phyloP scores from a whole-genome alignment of 2,113 vertebrate genomes.

The Nematolebias whitei region DNA sequence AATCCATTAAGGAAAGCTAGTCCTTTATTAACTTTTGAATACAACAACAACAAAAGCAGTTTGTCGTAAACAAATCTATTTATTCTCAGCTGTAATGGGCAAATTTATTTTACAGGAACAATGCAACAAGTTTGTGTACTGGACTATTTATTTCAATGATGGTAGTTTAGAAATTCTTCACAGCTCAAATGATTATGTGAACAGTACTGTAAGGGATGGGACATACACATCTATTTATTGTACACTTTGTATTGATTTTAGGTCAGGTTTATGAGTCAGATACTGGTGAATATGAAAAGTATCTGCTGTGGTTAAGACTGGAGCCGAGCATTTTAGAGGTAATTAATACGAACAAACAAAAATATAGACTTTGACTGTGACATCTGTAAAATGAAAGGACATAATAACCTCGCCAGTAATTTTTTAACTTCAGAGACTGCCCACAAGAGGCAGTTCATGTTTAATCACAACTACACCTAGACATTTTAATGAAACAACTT shows the following conservation, averaged over 20 bases:
- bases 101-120: neutral
- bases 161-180: conserved; percentile 18
- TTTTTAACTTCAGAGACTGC: neutral
- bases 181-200: conserved; percentile 37
- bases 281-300: conserved; percentile 28
- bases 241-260: conserved; percentile 43
- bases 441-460: neutral
- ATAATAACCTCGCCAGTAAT: neutral
- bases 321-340: conserved; percentile 43
- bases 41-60: too few relatives aligned
- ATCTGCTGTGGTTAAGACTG: conserved; percentile 45
- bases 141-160: conserved; percentile 20
- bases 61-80: too few relatives aligned
- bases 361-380: conserved; percentile 6
- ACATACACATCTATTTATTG: conserved; percentile 39
- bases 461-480: neutral
- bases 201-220: conserved; percentile 23
- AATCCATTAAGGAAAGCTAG: too few relatives aligned
- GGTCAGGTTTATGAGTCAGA: conserved; percentile 44
- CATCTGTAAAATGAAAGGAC: conserved; percentile 15
- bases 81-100: neutral
- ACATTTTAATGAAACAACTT: too few relatives aligned
- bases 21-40: too few relatives aligned
- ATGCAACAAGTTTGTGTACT: conserved; percentile 9
- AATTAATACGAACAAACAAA: conserved; percentile 49